Percentiles rank a stretch among this genome's conserved stretches.
phyloP scores from a whole-genome alignment of 2,797 vertebrate species.

The Danio tinwini region DNA sequence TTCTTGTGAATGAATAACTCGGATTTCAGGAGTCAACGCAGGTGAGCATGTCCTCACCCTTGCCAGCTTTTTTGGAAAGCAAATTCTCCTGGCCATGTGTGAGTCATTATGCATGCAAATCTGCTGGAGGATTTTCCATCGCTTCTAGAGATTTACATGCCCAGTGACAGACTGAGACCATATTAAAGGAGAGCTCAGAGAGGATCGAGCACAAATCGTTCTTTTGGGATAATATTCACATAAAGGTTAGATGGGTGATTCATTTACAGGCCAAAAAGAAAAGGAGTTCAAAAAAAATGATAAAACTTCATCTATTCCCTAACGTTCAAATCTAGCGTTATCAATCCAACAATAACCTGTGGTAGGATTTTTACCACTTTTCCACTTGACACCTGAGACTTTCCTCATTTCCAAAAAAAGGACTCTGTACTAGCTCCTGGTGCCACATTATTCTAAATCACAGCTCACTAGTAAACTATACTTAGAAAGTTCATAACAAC shows the following conservation, averaged over 20 bases:
- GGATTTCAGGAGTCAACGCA: slow-evolving; percentile 27
- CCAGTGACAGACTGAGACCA: slow-evolving; percentile 10
- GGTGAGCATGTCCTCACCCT: slow-evolving; percentile 19
- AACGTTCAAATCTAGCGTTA: neutral
- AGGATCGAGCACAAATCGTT: neutral
- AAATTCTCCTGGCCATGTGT: slow-evolving; percentile 71
- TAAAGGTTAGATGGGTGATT: neutral
- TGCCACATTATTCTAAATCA: neutral
- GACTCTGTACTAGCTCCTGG: neutral
- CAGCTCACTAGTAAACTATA: too few species aligned
- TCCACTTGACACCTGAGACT: neutral
- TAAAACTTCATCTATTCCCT: neutral
- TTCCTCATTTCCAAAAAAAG: neutral
- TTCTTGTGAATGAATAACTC: neutral
- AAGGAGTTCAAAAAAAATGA: neutral
- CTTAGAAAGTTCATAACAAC: too few species aligned
- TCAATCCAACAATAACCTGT: neutral
- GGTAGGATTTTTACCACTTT: slow-evolving; percentile 26
- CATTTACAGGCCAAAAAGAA: neutral
- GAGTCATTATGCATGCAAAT: slow-evolving; percentile 79
- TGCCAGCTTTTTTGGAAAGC: slow-evolving; percentile 78
- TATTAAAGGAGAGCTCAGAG: slow-evolving; percentile 9
- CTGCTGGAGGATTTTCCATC: slow-evolving; percentile 75
- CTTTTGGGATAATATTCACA: neutral
- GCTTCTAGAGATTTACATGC: slow-evolving; percentile 78